Evolutionary conservation across 2,797 vertebrate genomes (phyloP).

Genomic region (Natrix natrix): DNA sequence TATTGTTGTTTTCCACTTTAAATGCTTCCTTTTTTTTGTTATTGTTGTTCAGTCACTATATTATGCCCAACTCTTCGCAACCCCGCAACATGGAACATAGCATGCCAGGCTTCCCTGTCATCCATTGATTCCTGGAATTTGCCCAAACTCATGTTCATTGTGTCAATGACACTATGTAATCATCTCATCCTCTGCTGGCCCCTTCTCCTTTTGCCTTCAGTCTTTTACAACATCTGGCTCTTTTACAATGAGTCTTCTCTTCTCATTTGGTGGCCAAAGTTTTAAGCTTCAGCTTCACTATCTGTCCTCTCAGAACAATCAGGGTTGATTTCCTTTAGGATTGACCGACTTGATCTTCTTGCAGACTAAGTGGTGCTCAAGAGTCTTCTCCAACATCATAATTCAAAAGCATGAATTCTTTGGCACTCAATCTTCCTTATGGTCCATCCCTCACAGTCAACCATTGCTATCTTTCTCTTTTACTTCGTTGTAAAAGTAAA

Average conservation of each 20-base stretch:
- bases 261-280: not conserved
- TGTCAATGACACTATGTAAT: not conserved
- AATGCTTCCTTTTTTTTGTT: not conserved
- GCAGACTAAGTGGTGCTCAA: not conserved
- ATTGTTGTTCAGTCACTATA: not conserved
- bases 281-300: not conserved
- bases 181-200: not conserved
- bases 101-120: not conserved
- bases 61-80: not conserved
- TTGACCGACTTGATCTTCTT: not conserved
- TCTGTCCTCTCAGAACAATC: not conserved
- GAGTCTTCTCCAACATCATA: not conserved
- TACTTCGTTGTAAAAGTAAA: not conserved
- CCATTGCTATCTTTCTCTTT: not conserved
- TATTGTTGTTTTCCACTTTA: not conserved
- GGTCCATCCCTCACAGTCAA: not conserved
- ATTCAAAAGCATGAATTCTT: not conserved
- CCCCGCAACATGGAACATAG: not conserved
- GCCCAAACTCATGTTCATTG: not conserved
- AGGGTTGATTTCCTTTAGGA: not conserved
- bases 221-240: not conserved
- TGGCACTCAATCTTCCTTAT: not conserved
- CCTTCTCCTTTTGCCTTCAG: not conserved
- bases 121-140: not conserved
- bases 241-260: not conserved